Conservation (phyloP, 2,888 invertebrate genomes). For the Andricus curvator region DNA sequence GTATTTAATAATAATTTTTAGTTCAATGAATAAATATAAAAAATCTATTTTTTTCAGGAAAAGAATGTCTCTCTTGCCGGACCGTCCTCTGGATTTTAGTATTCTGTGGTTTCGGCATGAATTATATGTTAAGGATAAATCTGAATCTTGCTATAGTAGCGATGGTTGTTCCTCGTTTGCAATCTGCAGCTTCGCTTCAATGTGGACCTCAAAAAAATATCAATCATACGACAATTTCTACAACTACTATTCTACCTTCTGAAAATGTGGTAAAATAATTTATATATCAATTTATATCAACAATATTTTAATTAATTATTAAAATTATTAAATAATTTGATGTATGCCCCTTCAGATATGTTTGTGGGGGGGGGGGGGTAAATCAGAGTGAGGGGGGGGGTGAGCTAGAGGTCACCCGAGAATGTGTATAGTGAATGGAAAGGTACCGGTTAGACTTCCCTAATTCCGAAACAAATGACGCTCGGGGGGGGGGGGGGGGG, state of each 20-base stretch:
- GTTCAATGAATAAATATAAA: too few species aligned
- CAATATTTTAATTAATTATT: too few species aligned
- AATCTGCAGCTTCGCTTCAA: slow-evolving; percentile 62
- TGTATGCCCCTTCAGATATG: too few species aligned
- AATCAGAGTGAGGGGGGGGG: too few species aligned
- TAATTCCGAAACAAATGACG: too few species aligned
- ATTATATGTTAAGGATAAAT: slow-evolving; percentile 85
- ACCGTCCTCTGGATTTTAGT: slow-evolving; percentile 83
- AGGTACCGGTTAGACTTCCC: too few species aligned
- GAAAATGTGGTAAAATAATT: slow-evolving; percentile 43
- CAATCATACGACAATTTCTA: neutral
- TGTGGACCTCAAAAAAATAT: slow-evolving; percentile 53
- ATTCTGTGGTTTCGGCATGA: slow-evolving; percentile 84
- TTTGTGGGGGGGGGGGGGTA: too few species aligned
- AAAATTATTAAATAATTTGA: too few species aligned
- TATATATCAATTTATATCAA: neutral
- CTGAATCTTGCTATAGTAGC: slow-evolving; percentile 85
- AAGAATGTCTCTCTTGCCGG: slow-evolving; percentile 72
- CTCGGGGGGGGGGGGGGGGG: too few species aligned
- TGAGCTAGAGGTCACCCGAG: too few species aligned
- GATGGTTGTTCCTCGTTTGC: slow-evolving; percentile 79
- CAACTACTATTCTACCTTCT: neutral
- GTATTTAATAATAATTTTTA: too few species aligned
- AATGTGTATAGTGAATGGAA: too few species aligned
- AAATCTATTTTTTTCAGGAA: slow-evolving; percentile 55